Evolutionary conservation across 2,797 vertebrate genomes (phyloP).

Genomic region (Glossophaga mutica): DNA sequence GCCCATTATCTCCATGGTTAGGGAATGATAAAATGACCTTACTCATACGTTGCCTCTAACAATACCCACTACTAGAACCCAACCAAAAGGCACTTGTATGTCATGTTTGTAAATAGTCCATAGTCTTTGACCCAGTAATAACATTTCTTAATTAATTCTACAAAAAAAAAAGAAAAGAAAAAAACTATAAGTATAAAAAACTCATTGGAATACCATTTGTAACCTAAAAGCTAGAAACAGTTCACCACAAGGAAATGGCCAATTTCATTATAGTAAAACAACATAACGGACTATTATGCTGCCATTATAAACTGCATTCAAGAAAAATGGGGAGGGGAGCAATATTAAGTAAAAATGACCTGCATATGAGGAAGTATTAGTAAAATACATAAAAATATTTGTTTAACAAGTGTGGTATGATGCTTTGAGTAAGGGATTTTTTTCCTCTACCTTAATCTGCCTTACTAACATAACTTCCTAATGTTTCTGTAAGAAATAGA

Average conservation of each 20-base stretch:
- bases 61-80: not conserved
- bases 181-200: not conserved
- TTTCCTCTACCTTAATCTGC: not conserved
- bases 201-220: not conserved
- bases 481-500: slow-evolving; percentile 6
- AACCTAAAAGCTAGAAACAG: not conserved
- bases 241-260: not conserved
- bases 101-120: not conserved
- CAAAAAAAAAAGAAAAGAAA: not conserved
- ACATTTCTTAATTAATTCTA: not conserved
- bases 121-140: not conserved
- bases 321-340: not conserved
- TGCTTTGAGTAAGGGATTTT: not conserved
- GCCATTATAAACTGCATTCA: not conserved
- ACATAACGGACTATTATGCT: not conserved
- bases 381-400: not conserved
- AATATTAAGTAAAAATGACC: slow-evolving; percentile 10
- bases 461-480: not conserved
- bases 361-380: not conserved
- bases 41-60: not conserved
- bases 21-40: not conserved
- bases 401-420: not conserved
- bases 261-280: not conserved
- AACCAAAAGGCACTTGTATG: not conserved
- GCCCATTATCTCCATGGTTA: not conserved